A percentile compares a stretch with the other conserved stretches of the same genome.
Conservation (phyloP, 2,113 vertebrate genomes). For the Kryptolebias marmoratus region DNA sequence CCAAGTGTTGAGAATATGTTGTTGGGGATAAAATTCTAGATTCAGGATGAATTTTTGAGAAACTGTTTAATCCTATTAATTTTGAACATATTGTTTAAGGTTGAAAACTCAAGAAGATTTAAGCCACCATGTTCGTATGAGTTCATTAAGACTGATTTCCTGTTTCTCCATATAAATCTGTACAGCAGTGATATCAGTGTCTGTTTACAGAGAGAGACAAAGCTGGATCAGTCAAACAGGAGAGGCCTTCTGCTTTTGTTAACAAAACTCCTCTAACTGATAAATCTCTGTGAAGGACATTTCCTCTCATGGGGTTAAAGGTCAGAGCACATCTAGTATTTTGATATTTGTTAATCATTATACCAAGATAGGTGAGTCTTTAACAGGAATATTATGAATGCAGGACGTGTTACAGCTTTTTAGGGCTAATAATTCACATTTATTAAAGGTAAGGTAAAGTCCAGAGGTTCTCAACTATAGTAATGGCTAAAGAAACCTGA, state of each 20-base stretch:
- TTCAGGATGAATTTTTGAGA: not conserved
- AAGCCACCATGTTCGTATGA: not conserved
- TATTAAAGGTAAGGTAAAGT: not conserved
- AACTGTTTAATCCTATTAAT: not conserved
- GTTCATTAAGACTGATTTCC: not conserved
- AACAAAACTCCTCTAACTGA: not conserved
- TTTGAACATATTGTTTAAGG: not conserved
- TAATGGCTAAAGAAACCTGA: not conserved
- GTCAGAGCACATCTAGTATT: not conserved
- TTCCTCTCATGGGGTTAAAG: not conserved
- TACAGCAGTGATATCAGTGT: slow-evolving; percentile 1
- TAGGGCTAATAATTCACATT: not conserved
- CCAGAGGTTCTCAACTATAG: not conserved
- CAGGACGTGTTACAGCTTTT: not conserved
- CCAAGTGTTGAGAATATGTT: no score
- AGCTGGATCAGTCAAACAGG: not conserved
- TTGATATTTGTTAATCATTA: not conserved
- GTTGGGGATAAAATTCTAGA: no score
- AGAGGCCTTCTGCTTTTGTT: not conserved
- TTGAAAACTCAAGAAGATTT: not conserved
- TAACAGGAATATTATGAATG: not conserved
- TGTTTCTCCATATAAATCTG: not conserved
- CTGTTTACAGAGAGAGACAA: not conserved
- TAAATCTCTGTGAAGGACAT: not conserved
- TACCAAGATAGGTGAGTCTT: not conserved